These are phyloP conservation scores for Rostratula benghalensis DNA, from an alignment of 2,113 vertebrate species.

Conservation along the genomic window DNA sequence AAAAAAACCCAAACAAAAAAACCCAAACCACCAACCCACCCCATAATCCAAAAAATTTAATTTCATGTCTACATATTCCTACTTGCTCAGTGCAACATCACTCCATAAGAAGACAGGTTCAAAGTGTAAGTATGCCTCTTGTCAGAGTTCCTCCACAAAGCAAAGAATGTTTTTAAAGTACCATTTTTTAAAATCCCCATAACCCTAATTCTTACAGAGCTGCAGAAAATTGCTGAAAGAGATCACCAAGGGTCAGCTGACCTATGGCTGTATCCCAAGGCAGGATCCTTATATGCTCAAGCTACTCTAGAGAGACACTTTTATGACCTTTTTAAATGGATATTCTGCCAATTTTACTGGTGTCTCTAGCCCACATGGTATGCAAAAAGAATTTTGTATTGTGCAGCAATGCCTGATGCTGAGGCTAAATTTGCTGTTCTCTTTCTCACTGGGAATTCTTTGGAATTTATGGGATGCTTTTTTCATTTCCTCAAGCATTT, in stretches of 20 bases:
- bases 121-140: background rate
- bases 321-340: background rate
- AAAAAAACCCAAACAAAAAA: too few relatives aligned
- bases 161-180: background rate
- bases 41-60: background rate
- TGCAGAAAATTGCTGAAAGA: background rate
- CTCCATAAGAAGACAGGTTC: background rate
- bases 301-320: background rate
- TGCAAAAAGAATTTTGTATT: background rate
- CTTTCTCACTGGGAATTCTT: background rate
- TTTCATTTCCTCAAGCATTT: background rate
- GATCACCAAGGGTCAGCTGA: background rate
- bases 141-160: background rate
- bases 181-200: background rate
- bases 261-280: background rate
- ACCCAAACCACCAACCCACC: too few relatives aligned
- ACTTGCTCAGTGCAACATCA: background rate
- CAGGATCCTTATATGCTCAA: background rate
- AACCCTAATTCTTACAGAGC: background rate
- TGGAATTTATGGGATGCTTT: background rate
- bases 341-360: background rate
- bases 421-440: background rate
- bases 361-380: background rate
- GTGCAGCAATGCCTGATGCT: background rate
- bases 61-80: background rate